Evolutionary conservation across 2,113 vertebrate species (phyloP).

Genomic region (Carassius auratus): DNA sequence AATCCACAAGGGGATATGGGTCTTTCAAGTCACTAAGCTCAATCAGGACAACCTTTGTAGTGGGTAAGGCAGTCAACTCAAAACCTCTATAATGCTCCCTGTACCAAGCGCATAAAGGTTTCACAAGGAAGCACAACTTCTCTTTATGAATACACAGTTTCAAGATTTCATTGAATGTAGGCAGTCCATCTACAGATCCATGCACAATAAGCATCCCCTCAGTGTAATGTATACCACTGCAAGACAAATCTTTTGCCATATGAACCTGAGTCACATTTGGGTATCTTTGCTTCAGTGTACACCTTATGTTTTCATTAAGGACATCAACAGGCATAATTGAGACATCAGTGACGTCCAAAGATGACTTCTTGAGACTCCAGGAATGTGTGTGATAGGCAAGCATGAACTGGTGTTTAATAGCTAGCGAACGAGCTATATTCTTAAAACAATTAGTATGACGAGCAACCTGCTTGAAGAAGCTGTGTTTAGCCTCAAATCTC

Average conservation of each 20-base stretch:
- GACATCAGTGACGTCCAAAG: slow-evolving; percentile 23
- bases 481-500: not conserved
- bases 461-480: slow-evolving; percentile 10
- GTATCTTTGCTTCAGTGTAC: slow-evolving; percentile 36
- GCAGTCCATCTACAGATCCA: slow-evolving; percentile 43
- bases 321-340: not conserved
- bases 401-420: slow-evolving; percentile 12
- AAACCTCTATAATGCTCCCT: too few species aligned
- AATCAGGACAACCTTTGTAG: too few species aligned
- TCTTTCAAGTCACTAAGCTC: too few species aligned
- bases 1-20: too few species aligned
- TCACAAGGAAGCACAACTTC: too few species aligned
- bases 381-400: not conserved
- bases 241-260: slow-evolving; percentile 50
- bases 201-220: slow-evolving; percentile 51
- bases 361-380: slow-evolving; percentile 26
- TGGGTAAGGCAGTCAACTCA: too few species aligned
- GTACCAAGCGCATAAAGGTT: too few species aligned
- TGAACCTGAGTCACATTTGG: slow-evolving; percentile 53
- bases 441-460: not conserved
- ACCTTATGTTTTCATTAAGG: not conserved
- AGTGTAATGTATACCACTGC: slow-evolving; percentile 51
- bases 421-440: not conserved
- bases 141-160: too few species aligned
- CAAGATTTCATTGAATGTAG: too few species aligned